These are phyloP conservation scores for Julus scanicus DNA, from an alignment of 2,888 invertebrate genomes.

Conservation along the genomic window DNA sequence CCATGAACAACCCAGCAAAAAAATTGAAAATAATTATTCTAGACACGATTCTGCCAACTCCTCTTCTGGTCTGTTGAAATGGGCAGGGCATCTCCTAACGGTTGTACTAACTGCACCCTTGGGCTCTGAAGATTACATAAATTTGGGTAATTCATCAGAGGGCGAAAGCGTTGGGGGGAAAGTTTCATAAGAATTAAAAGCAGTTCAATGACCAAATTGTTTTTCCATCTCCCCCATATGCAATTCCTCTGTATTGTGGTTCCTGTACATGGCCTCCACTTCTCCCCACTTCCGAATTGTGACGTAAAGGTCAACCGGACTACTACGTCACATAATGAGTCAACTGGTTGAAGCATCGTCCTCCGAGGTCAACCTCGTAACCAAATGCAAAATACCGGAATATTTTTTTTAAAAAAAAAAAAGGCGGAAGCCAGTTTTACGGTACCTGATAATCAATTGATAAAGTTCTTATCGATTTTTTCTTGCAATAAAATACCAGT, in stretches of 20 bases:
- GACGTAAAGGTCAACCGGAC: slow-evolving; percentile 34
- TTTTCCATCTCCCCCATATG: background rate
- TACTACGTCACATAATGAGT: background rate
- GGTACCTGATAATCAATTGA: background rate
- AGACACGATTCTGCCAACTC: background rate
- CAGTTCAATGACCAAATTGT: slow-evolving; percentile 29
- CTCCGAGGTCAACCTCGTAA: background rate
- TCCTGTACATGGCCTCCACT: background rate
- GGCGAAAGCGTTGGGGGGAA: slow-evolving; percentile 17
- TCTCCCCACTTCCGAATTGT: slow-evolving; percentile 8
- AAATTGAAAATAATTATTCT: background rate
- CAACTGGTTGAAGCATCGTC: background rate
- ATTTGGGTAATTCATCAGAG: background rate
- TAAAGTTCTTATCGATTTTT: background rate
- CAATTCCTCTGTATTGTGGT: background rate
- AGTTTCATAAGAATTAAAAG: background rate
- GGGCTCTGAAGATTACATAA: background rate
- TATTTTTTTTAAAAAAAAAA: no score
- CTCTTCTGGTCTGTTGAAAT: slow-evolving; percentile 1
- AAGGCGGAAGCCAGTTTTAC: slow-evolving; percentile 29
- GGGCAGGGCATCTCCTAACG: background rate
- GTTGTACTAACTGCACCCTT: background rate
- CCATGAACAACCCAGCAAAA: background rate
- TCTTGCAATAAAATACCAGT: background rate
- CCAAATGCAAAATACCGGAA: background rate